Evolutionary conservation across 2,888 invertebrate genomes (phyloP).

Genomic region (Tinea trinotella): DNA sequence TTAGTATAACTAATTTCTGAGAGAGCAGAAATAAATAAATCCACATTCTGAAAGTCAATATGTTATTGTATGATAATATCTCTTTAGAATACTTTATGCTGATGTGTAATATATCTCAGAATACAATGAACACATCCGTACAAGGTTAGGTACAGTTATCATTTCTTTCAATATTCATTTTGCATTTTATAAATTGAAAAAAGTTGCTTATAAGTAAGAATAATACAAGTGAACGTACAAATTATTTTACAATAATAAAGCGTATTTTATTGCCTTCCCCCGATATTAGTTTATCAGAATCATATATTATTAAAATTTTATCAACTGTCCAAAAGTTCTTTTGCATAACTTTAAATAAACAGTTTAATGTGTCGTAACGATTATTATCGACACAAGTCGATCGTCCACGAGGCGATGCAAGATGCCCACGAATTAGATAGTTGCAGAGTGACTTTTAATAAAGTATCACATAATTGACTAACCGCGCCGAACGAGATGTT

Average conservation of each 20-base stretch:
- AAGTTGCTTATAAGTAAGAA: slow-evolving; percentile 11
- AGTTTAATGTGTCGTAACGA: too few relatives aligned
- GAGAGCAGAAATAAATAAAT: slow-evolving; percentile 22
- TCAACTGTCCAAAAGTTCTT: background rate
- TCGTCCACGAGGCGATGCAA: too few relatives aligned
- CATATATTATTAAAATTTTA: background rate
- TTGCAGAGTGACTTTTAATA: too few relatives aligned
- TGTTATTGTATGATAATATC: background rate
- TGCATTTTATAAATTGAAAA: slow-evolving; percentile 2
- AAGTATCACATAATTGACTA: too few relatives aligned
- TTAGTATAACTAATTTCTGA: slow-evolving; percentile 16
- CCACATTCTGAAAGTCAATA: background rate
- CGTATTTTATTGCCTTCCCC: slow-evolving; percentile 82
- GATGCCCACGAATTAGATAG: too few relatives aligned
- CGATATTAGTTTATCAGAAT: slow-evolving; percentile 37
- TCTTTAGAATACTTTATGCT: background rate
- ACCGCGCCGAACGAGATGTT: too few relatives aligned
- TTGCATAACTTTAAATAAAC: background rate
- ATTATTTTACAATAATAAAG: slow-evolving; percentile 67
- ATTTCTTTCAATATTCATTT: background rate
- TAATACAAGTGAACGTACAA: slow-evolving; percentile 32
- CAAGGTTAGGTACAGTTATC: background rate
- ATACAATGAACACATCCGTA: slow-evolving; percentile 11
- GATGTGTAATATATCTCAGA: background rate
- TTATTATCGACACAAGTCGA: too few relatives aligned